Evolutionary conservation across 2,888 invertebrate species (phyloP), one percentile per base, ranked within the genome.

Genomic region (Apotomis betuletana): DNA sequence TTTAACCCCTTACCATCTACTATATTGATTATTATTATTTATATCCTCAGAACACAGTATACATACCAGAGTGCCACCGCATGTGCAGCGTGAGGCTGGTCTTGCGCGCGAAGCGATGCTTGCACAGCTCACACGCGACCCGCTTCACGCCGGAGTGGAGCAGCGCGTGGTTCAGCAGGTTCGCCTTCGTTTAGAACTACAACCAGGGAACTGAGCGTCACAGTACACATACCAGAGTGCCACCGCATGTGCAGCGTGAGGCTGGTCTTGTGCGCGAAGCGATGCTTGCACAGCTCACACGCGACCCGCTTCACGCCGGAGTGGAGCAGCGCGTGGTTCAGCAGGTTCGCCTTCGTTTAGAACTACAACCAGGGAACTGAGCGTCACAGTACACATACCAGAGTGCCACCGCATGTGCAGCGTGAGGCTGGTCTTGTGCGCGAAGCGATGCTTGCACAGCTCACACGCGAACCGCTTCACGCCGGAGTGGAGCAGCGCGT

Each of bases 41-140:
- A n/a, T n/a, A n/a, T n/a, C n/a, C n/a, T n/a, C n/a, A n/a, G n/a
- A n/a, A n/a, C n/a, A n/a, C n/a, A 41, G 41, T 41, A 6, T 3
- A 6, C 77, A 74, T 61, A 78, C 96, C 96, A 0, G 94, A 94
- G 78, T 96, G 96, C 94, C 95, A 95, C 51, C 95, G 89, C 87
- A 96, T 94, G 83, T 97, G 97, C 64, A 96, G 87, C 4, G 95
- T 96, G 55, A 97, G 94, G 74, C 96, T 96, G 0, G 96, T 96
- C 86, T 96, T 96, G n/a, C n/a, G n/a, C n/a, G n/a, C n/a, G n/a
- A n/a, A n/a, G n/a, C n/a, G n/a, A n/a, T n/a, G n/a, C n/a, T n/a
- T n/a, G n/a, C 97, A 97, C 51, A 95, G 91, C 73, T 95, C 95
- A 80, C 97, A 97, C 5, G 93, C 90, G 86, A 94, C 96, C 81